Evolutionary conservation across 2,888 invertebrate species (phyloP), one percentile per base, ranked within the genome.

Genomic region (Polydesmus complanatus): DNA sequence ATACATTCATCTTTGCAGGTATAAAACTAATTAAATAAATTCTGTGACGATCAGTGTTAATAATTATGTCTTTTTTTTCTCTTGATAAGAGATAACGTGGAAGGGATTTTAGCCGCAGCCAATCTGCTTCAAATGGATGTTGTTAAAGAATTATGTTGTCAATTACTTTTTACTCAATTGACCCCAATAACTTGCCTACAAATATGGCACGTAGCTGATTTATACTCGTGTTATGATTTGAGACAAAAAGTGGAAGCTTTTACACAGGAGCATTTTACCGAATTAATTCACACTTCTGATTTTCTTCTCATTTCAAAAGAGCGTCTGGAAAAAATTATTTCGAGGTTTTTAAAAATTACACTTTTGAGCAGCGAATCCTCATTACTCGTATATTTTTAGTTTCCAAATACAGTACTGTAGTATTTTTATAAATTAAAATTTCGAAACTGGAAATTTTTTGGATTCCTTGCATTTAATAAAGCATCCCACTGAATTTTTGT

Each of bases 121-220:
- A 63, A 63, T 48, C 47, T 63, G 23, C 56, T 63, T 3, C 61
- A 63, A 27, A 56, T 63, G 50, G 61, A 63, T 49, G 54, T 61
- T 11, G 59, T 63, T 18, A 50, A 60, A 48, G 61, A 63, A 11
- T 21, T 50, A 19, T 61, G 58, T 47, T 63, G 63, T 49, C 56
- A 63, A 59, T 53, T 63, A 18, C 58, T 63, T 18, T 21, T 26
- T 3, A 27, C 63, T 5, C 58, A 61, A 2, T 48, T 63, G 26
- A 57, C 61, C 3, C 63, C 63, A 19, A 21, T 56, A 18, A 63
- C 57, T 52, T 63, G 63, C 27, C 56, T 63, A 18, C 61, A 61
- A 23, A 61, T 63, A 21, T 61, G 61, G 61, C 61, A 61, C 53
- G 37, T 61, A 3, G 63, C 63, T 21, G 63, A 63, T 52, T 48